Evolutionary conservation across 2,797 vertebrate species (phyloP).

Genomic region (Aselliscus stoliczkanus): DNA sequence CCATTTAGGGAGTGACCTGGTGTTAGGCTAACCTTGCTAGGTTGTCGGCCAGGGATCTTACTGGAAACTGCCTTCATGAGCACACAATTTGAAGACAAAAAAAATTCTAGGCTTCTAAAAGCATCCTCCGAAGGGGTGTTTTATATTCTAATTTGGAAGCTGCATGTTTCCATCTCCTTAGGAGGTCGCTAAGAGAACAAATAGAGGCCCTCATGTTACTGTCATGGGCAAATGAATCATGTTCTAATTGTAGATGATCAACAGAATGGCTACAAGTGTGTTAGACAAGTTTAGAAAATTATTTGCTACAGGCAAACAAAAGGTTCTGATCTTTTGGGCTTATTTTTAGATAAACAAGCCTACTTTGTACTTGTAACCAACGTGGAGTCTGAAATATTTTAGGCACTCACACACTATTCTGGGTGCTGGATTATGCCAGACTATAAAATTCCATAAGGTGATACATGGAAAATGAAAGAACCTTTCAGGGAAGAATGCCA

Average conservation of each 20-base stretch:
- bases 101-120: conserved; percentile 44
- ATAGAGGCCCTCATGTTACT: neutral
- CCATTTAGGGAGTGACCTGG: neutral
- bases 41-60: neutral
- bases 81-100: neutral
- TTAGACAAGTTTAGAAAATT: conserved; percentile 50
- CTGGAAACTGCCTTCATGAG: neutral
- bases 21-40: neutral
- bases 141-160: conserved; percentile 42
- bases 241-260: conserved; percentile 65
- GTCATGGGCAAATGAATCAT: conserved; percentile 46
- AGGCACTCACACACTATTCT: conserved; percentile 13
- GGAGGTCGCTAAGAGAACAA: conserved; percentile 54
- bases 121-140: neutral
- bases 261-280: conserved; percentile 35
- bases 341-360: conserved; percentile 68
- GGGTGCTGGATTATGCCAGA: conserved; percentile 18
- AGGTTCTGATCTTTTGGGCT: conserved; percentile 56
- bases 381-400: conserved; percentile 42
- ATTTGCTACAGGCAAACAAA: conserved; percentile 36
- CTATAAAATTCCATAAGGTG: conserved; percentile 18
- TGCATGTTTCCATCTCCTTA: conserved; percentile 41
- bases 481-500: neutral
- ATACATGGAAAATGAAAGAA: conserved; percentile 46
- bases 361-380: conserved; percentile 51